Conservation (phyloP, 2,797 vertebrate species). For the Myotis findleyi region DNA sequence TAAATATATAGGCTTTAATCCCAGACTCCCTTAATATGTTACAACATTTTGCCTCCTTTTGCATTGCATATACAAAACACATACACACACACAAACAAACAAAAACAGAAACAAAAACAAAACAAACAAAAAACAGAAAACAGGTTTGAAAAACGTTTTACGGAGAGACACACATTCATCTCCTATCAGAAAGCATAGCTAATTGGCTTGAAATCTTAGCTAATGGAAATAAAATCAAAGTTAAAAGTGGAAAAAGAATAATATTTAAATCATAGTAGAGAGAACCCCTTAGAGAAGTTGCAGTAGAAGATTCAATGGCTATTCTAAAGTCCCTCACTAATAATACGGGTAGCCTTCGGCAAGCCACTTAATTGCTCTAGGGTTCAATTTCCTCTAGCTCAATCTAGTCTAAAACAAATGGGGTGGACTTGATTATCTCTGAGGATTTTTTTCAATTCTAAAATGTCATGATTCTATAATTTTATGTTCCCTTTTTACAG, state of each 20-base stretch:
- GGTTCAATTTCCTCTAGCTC: constrained; percentile 46
- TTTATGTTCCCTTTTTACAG: constrained; percentile 27
- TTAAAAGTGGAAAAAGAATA: not conserved
- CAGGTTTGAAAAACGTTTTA: not conserved
- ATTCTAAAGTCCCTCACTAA: not conserved
- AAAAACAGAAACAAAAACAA: no score
- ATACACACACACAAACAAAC: not conserved
- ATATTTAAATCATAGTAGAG: not conserved
- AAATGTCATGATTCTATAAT: constrained; percentile 66
- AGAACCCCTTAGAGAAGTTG: not conserved
- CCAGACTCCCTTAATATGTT: not conserved
- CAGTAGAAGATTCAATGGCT: not conserved
- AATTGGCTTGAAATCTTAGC: not conserved
- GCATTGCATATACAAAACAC: not conserved
- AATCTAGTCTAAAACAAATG: constrained; percentile 70
- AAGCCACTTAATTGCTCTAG: constrained; percentile 55
- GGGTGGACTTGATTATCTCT: constrained; percentile 43
- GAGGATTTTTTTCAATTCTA: constrained; percentile 51
- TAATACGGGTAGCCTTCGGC: not conserved
- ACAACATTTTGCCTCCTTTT: not conserved
- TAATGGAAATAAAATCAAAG: constrained; percentile 13
- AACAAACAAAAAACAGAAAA: not conserved
- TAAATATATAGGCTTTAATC: not conserved
- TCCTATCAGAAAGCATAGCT: not conserved
- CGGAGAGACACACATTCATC: not conserved